Evolutionary conservation across 1,140 invertebrate genomes (phyloP), one percentile per base, ranked within the genome.

Genomic region (Calephelis nemesis): DNA sequence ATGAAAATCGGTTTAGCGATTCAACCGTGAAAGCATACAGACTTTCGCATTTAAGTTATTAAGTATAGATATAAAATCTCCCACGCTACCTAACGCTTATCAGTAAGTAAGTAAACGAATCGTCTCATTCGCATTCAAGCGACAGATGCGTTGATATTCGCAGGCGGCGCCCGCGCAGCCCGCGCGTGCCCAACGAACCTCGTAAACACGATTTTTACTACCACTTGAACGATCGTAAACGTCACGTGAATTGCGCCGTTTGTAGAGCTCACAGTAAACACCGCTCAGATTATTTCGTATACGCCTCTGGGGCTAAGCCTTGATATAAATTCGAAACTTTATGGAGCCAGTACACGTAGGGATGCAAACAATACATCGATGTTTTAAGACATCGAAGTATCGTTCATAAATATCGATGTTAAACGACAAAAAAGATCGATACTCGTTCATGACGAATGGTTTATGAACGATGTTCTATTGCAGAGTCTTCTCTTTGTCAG

Each of bases 151-250:
- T 47, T 70, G 73, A 75, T 75, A 76, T 81, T 82, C 74, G 78
- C 76, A 63, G 74, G 67, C 74, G 71, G 77, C 81, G 81, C 82
- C 73, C 40, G 83, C 82, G 85, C 83, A 77, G 52, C 50, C 72
- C 76, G 75, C 78, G 77, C 78, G 78, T 75, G 71, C 73, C 73
- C 67, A 67, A 74, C 68, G 70, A 62, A 66, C 73, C 72, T 82
- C 83, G 84, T 91, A 91, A 91, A 91, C 88, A 87, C 88, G 82
- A 91, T 88, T 92, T 91, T 92, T 91, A 91, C 85, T 83, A 88
- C 85, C 85, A 84, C 87, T 88, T 83, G 77, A 88, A 78, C 72
- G 87, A 75, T 90, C 91, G 85, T 92, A 88, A 92, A 89, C 82
- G 89, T 89, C 87, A 89, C 83, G 81, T 82, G 83, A 84, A 90